Percentiles rank a stretch among this genome's conserved stretches.
Conservation (phyloP, 2,888 invertebrate species). For the Physocephala rufipes region DNA sequence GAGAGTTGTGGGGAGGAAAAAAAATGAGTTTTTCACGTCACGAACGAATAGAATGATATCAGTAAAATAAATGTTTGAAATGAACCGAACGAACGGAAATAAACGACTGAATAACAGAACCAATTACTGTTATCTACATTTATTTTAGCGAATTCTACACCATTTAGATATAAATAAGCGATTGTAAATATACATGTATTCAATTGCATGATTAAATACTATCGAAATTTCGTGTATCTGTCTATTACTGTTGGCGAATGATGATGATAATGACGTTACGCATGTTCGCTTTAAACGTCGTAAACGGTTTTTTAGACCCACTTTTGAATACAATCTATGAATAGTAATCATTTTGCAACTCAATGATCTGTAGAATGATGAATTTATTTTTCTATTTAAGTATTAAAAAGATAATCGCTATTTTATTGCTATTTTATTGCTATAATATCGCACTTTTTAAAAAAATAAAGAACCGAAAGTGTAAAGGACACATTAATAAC, state of each 20-base stretch:
- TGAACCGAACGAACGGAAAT: slow-evolving; percentile 1
- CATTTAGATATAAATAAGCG: neutral
- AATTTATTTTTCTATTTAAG: slow-evolving; percentile 35
- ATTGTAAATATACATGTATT: neutral
- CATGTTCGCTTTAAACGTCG: too few species aligned
- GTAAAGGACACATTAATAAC: neutral
- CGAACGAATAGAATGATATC: too few species aligned
- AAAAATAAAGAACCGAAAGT: neutral
- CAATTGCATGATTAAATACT: slow-evolving; percentile 10
- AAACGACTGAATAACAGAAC: neutral
- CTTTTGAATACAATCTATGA: neutral
- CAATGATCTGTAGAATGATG: slow-evolving; percentile 57
- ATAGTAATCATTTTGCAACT: slow-evolving; percentile 51
- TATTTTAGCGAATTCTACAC: neutral
- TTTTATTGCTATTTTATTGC: too few species aligned
- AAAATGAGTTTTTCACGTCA: too few species aligned
- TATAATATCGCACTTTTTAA: too few species aligned
- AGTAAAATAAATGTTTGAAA: neutral
- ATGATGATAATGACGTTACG: too few species aligned
- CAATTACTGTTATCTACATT: neutral
- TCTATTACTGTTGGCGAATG: too few species aligned
- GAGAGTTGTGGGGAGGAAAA: too few species aligned
- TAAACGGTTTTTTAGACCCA: too few species aligned
- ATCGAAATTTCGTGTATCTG: too few species aligned
- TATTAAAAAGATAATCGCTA: neutral